phyloP scores from a whole-genome alignment of 2,797 vertebrate genomes.

The Microctenopoma lineatum region DNA sequence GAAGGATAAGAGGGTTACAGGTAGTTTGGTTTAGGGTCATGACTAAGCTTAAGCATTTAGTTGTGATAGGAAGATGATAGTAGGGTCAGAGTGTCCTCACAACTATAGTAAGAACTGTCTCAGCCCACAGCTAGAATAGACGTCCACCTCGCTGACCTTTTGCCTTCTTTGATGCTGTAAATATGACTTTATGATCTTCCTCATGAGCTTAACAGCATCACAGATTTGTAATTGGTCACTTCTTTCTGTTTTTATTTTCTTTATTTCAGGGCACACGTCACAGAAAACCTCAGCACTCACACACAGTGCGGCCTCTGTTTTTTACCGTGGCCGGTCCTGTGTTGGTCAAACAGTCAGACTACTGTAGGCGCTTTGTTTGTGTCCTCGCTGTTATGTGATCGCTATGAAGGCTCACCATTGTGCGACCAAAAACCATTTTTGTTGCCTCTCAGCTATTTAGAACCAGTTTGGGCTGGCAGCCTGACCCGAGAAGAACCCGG shows the following conservation, averaged over 20 bases:
- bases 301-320: slow-evolving; percentile 49
- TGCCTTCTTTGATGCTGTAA: slow-evolving; percentile 27
- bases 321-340: slow-evolving; percentile 33
- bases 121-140: slow-evolving; percentile 37
- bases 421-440: slow-evolving; percentile 50
- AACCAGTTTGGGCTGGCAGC: slow-evolving; percentile 49
- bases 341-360: slow-evolving; percentile 52
- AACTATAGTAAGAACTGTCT: slow-evolving; percentile 24
- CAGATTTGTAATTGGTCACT: background rate
- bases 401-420: slow-evolving; percentile 63
- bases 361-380: slow-evolving; percentile 65
- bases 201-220: slow-evolving; percentile 21
- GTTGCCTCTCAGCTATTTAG: slow-evolving; percentile 40
- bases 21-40: background rate
- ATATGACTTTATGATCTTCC: slow-evolving; percentile 22
- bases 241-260: background rate
- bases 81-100: background rate
- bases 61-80: background rate
- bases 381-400: slow-evolving; percentile 51
- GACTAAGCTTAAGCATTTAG: background rate
- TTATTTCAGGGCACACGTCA: background rate
- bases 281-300: background rate
- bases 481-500: slow-evolving; percentile 17
- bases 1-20: background rate
- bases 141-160: slow-evolving; percentile 37